Base-by-base conservation (phyloP, 1,140 invertebrate species). In the Probaryconus sp. region DNA sequence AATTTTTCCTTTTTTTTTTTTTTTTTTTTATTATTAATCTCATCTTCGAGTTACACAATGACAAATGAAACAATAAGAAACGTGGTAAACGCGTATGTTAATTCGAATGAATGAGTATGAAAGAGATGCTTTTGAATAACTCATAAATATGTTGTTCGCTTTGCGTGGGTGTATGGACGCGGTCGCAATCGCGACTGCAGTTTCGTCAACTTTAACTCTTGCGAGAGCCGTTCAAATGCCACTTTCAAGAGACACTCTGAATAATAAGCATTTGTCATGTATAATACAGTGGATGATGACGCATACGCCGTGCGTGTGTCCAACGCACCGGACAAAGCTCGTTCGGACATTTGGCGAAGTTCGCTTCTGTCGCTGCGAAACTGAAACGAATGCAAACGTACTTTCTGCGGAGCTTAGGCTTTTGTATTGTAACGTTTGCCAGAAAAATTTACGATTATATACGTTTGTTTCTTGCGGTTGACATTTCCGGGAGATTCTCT, bases 131-230 rank as follows among this genome's bases (percentile, higher is more conserved):
- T 69, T 60, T 45, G 47, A 60, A 60, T 69, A 60, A 60, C 65
- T 58, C 47, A 68, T 68, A 68, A 68, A 68, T 58, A 68, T 28
- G 63, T 56, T 56, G n/a, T n/a, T n/a, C n/a, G 47, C 26, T 16
- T 26, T 33, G 53, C 64, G 53, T 58, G 64, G 53, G 64, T 67
- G n/a, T n/a, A n/a, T n/a, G 40, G 2, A 6, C 42, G 45, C 33
- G 43, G 11, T 43, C 45, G 64, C 40, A 55, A 53, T 51, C 20
- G 17, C 35, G 28, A 51, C 24, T 58, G 64, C 43, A 63, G 48
- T 71, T 71, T 71, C 50, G 68, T 71, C 68, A 70, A 70, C 55
- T 70, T n/a, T 61, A 70, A 53, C 65, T 47, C 24, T 70, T 61
- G 55, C 65, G 40, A 70, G 50, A 70, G 58, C 38, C 35, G 33